Evolutionary conservation across 2,888 invertebrate genomes (phyloP), one percentile per base, ranked within the genome.

Genomic region (Physocephala rufipes): DNA sequence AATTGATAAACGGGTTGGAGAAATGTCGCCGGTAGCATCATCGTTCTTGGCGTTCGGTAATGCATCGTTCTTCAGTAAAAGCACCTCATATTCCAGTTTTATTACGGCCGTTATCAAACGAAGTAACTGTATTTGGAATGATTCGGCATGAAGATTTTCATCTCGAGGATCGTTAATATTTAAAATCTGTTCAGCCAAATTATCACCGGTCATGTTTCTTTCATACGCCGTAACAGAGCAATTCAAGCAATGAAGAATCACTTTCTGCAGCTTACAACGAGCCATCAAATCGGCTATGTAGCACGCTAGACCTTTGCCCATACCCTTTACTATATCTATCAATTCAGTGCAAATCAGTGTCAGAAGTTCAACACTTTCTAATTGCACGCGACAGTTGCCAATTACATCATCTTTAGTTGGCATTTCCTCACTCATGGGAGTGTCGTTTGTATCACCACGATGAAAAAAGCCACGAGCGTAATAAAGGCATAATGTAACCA

Each of bases 181-280:
- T 26, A 94, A 87, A 66, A 93, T 91, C 79, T 92, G 91, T 81
- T 93, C 93, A 0, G 93, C 93, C 77, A 93, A 90, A 9, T 91
- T 90, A 21, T 77, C 75, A 21, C 77, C 76, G 15, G 61, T 43
- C 59, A 72, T 71, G n/a, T 67, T 78, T 12, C 75, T 75, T 0
- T 76, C 78, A 47, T 79, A 82, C 36, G 80, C 81, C 67, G 79
- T 80, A 16, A 95, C 92, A 21, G 92, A 92, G 2, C 94, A 92
- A 65, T 94, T 89, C 24, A 95, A 87, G 81, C 93, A 93, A 82
- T 95, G 94, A 64, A 95, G 87, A 62, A 94, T 88, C 28, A 93
- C 91, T 74, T 95, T 95, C 84, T 95, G 95, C 63, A 95, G 88
- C 85, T 95, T 95, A 80, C 93, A 93, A 74, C 93, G 90, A 2